These are phyloP conservation scores for Apamea epomidion DNA, from an alignment of 2,888 invertebrate species.

Conservation along the genomic window DNA sequence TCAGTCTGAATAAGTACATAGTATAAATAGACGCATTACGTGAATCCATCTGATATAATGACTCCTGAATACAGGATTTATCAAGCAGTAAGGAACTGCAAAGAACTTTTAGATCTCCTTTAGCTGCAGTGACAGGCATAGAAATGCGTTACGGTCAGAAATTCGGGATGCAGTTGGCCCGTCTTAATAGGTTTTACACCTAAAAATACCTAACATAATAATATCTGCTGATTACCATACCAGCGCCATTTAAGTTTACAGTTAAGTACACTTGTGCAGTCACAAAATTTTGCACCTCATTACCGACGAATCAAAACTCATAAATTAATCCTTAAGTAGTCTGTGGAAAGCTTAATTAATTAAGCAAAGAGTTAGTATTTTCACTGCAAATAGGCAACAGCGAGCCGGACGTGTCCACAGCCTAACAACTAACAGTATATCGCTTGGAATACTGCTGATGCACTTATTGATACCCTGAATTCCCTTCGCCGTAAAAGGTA, in stretches of 20 bases:
- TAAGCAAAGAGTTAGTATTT: conserved; percentile 15
- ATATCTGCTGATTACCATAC: background rate
- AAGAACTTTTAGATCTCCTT: background rate
- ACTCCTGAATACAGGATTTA: too few relatives aligned
- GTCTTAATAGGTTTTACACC: background rate
- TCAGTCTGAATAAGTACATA: background rate
- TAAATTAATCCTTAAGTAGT: background rate
- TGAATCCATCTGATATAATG: too few relatives aligned
- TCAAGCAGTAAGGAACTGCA: background rate
- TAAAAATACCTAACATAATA: background rate
- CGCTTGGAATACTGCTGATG: conserved; percentile 45
- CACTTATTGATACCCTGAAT: conserved; percentile 58
- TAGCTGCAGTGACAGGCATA: background rate
- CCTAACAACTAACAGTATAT: conserved; percentile 31
- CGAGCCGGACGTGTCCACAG: background rate
- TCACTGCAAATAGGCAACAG: conserved; percentile 17
- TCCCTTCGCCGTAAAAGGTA: conserved; percentile 33
- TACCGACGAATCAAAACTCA: background rate
- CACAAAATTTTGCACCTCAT: background rate
- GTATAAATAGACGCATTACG: too few relatives aligned
- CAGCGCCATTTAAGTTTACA: background rate
- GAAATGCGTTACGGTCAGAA: background rate
- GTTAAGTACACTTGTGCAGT: background rate
- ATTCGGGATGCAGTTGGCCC: background rate
- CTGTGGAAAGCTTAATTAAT: conserved; percentile 24